Percentiles rank a stretch among this genome's conserved stretches.
Conservation (phyloP, 92 coral and sea anemone species). For the Chrysogorgia sp. region DNA sequence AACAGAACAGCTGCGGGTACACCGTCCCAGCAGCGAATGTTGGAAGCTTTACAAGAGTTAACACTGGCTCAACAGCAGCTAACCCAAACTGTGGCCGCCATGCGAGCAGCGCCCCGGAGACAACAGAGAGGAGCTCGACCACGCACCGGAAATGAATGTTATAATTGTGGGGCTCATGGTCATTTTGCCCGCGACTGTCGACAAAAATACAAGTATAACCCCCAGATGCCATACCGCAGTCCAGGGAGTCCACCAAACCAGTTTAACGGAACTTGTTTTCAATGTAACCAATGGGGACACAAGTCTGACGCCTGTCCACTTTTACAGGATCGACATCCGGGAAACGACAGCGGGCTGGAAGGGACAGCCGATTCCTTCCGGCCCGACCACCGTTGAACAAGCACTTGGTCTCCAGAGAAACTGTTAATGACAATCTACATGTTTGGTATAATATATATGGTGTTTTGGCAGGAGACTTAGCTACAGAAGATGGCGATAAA, state of each 20-base stretch:
- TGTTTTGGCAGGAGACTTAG: not conserved
- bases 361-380: too few relatives aligned
- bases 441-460: not conserved
- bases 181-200: not conserved
- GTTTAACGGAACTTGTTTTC: not conserved
- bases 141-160: not conserved
- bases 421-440: not conserved
- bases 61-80: conserved; percentile 6
- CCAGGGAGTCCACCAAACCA: conserved; percentile 8
- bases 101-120: too few relatives aligned
- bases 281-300: conserved; percentile 8
- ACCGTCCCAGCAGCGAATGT: conserved; percentile 1
- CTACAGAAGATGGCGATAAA: not conserved
- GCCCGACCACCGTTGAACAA: not conserved
- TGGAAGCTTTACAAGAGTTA: not conserved
- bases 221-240: not conserved
- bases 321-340: not conserved
- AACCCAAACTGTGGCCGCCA: not conserved
- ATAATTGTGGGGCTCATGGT: not conserved
- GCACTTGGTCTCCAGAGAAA: not conserved
- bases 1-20: not conserved
- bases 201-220: not conserved
- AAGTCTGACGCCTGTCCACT: conserved; percentile 5
- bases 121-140: too few relatives aligned
- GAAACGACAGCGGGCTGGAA: too few relatives aligned